Evolutionary conservation across 1,140 invertebrate species (phyloP).

Genomic region (Drosophila arawakana): DNA sequence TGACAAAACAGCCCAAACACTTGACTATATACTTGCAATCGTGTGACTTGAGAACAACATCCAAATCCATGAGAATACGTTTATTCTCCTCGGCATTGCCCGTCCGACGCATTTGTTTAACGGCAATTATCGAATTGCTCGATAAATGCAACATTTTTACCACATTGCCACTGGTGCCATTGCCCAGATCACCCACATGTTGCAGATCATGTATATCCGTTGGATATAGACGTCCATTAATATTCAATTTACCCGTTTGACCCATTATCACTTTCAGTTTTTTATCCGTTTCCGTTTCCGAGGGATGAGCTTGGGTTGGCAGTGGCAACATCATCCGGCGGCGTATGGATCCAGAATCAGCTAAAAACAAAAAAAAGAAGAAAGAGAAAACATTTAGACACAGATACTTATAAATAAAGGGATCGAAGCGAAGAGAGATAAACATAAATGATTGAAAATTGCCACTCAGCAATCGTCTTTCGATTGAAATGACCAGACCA

Average conservation of each 20-base stretch:
- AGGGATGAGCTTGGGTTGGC: conserved; percentile 74
- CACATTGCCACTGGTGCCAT: conserved; percentile 98
- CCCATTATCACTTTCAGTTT: conserved; percentile 85
- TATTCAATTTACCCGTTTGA: conserved; percentile 92
- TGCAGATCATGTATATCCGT: conserved; percentile 95
- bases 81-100: conserved; percentile 99
- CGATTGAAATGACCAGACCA: conserved; percentile 40
- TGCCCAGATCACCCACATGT: conserved; percentile 95
- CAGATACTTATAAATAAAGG: no score
- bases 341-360: conserved; percentile 46
- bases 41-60: conserved; percentile 98
- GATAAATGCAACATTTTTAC: conserved; percentile 97
- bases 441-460: conserved; percentile 27
- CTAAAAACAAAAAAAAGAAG: conserved; percentile 32
- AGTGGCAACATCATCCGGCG: conserved; percentile 62
- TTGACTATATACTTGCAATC: conserved; percentile 99
- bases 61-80: conserved; percentile 98
- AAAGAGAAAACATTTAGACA: not conserved
- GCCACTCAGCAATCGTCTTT: conserved; percentile 23
- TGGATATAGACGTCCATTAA: conserved; percentile 91
- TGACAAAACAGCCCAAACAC: conserved; percentile 98
- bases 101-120: conserved; percentile 99
- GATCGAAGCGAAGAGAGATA: conserved; percentile 4
- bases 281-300: conserved; percentile 85
- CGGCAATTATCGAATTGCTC: conserved; percentile 94